Evolutionary conservation across 2,888 invertebrate species (phyloP), one percentile per base, ranked within the genome.

Genomic region (Netelia fuscicornis): DNA sequence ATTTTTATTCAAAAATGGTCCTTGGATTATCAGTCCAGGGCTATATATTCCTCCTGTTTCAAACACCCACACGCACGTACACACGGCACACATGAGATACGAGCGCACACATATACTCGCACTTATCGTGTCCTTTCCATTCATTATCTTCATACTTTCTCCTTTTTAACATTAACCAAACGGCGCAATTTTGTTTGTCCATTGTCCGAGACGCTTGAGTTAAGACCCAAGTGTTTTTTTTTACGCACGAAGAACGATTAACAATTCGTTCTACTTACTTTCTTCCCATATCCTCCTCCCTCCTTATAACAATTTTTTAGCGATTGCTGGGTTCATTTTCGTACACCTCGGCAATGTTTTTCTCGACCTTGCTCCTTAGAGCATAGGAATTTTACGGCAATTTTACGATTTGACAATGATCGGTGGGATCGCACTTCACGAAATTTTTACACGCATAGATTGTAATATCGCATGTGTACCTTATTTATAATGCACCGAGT

Each of bases 381-480:
- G 52, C 60, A 48, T 81, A 60, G 44, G 48, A 60, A 68, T 74
- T 67, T 20, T 71, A 67, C 60, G 58, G 25, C 75, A 67, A 67
- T 80, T 37, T 37, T 37, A 37, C 37, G 6, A 37, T 37, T 37
- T 81, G 64, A 75, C 44, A 75, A 52, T 67, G 68, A 60, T 81
- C 81, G 74, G n/a, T 74, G 74, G 67, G 81, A 62, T 74, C 67
- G 60, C 58, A 79, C 48, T 67, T 78, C 64, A 52, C 25, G 56
- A 48, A 11, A 25, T 54, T 81, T 81, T 68, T 56, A 86, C 77
- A 84, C 84, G 79, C 84, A 84, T 77, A 79, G 79, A 87, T 86
- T 87, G 77, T 84, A 82, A 86, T 84, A 79, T 82, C 81, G 79
- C 86, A 84, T 76, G 85, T 86, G 48, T 76, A 37, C 37, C 62